Evolutionary conservation across 1,140 invertebrate species (phyloP).

Genomic region (Papilio machaon): DNA sequence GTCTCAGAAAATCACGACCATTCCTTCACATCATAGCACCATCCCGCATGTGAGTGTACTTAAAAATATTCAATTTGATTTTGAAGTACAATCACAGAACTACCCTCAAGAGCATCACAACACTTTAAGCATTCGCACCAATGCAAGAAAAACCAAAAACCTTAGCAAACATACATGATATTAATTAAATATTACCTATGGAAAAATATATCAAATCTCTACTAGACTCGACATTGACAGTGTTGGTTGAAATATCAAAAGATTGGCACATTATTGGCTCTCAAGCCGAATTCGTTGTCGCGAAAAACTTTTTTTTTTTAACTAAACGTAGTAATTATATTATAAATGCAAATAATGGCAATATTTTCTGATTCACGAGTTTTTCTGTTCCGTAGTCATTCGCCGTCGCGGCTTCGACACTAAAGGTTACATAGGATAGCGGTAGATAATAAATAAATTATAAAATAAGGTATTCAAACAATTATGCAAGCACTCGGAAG

Average conservation of each 20-base stretch:
- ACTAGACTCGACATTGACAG: conserved; percentile 33
- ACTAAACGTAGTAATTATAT: conserved; percentile 62
- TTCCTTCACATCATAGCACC: conserved; percentile 66
- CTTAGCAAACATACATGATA: conserved; percentile 44
- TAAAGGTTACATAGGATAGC: conserved; percentile 56
- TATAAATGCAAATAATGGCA: conserved; percentile 81
- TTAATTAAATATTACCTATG: conserved; percentile 48
- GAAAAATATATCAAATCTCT: conserved; percentile 51
- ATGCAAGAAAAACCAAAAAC: conserved; percentile 43
- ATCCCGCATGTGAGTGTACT: conserved; percentile 67
- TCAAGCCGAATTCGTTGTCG: conserved; percentile 71
- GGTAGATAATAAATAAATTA: conserved; percentile 69
- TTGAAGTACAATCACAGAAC: conserved; percentile 64
- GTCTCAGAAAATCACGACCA: not conserved
- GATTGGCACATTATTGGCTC: conserved; percentile 70
- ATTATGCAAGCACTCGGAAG: conserved; percentile 66
- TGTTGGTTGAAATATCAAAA: conserved; percentile 45
- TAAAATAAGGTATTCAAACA: conserved; percentile 63
- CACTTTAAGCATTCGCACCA: conserved; percentile 49
- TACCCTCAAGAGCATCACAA: conserved; percentile 46
- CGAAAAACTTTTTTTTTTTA: conserved; percentile 53
- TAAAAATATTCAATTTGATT: conserved; percentile 47
- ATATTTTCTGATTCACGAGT: conserved; percentile 65
- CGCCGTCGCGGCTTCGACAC: conserved; percentile 52
- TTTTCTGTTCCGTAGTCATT: conserved; percentile 47